Evolutionary conservation across 2,888 invertebrate genomes (phyloP), one percentile per base, ranked within the genome.

Genomic region (Carcina quercana): DNA sequence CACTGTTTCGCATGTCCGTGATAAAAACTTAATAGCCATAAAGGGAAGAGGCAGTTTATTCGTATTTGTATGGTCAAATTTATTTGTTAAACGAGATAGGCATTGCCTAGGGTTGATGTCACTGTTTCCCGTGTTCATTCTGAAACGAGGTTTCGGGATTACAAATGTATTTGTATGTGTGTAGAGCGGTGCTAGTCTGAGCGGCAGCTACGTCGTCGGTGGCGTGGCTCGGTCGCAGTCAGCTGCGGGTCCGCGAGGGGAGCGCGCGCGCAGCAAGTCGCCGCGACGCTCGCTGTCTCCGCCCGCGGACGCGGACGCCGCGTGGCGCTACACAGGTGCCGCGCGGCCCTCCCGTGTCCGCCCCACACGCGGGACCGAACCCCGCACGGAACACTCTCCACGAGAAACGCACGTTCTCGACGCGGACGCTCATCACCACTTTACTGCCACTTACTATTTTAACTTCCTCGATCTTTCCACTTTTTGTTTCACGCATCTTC

Each of bases 241-340:
- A 35, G 95, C 95, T 35, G 95, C 95, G 25, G 76, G 70, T 34
- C 62, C 63, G 41, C 62, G 72, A 40, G 57, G 70, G 32, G 61
- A 69, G 34, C 85, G 91, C 39, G 89, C 89, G 31, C 86, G 91
- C 54, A 93, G 93, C 70, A 94, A 91, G 82, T 94, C 94, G 51
- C 95, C 94, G 47, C 88, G 91, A 38, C 88, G 94, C 56, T 94
- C 93, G 57, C 86, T 94, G 43, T 94, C 94, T 37, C 94, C 94
- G 32, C 93, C 94, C 34, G 91, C 91, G 59, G 89, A 73, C 54
- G 66, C 70, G 49, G 74, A 88, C 59, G 82, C 82, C 50, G 7
- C 21, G 13, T 83, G 86, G 66, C 88, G 88, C 68, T 88, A 88
- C 71, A 72, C 87, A 73, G 87, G 85, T 76, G 78, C 71, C 73